Base-by-base conservation (phyloP, 1,140 invertebrate species). In the Ectropis grisescens region DNA sequence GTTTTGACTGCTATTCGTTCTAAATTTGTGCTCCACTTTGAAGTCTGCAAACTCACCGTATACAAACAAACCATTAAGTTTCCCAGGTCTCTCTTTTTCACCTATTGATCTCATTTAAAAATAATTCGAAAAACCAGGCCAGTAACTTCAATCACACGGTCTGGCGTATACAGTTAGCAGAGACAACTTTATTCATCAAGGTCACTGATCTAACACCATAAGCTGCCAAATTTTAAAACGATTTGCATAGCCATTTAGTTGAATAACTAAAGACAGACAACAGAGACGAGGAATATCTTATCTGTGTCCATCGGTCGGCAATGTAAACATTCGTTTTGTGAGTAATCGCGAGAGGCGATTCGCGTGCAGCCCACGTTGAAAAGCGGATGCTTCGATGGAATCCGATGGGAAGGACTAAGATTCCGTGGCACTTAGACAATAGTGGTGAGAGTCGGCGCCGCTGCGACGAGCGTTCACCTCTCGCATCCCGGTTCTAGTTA, bases 371-470 rank as follows among this genome's bases (percentile, higher is more conserved):
- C 58, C 58, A 57, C 55, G 57, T 61, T 47, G 36, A 56, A 38
- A 58, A 33, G 52, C 62, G 65, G 58, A 74, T 74, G 62, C 69
- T 59, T 57, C 61, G 59, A 62, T 60, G 70, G 68, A 70, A 72
- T 76, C 58, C 64, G 64, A 69, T 71, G 72, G 57, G 69, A 72
- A 75, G 72, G 66, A 76, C 72, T 66, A 78, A 80, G 70, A 78
- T 74, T 71, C 70, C 70, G 72, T 65, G 67, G 62, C 71, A 72
- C 68, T 72, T 66, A 75, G 68, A 80, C 72, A 78, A 80, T 80
- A 76, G 64, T 68, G 60, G 70, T 68, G 75, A 75, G 72, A 80
- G 70, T 68, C 67, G 70, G 71, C 71, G 68, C 69, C 71, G 74
- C 59, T 58, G 58, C 60, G 74, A 74, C 70, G 75, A 80, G 61